A percentile compares a stretch with the other conserved stretches of the same genome.
phyloP scores from a whole-genome alignment of 1,140 invertebrate species.

The Calosoma granatense region DNA sequence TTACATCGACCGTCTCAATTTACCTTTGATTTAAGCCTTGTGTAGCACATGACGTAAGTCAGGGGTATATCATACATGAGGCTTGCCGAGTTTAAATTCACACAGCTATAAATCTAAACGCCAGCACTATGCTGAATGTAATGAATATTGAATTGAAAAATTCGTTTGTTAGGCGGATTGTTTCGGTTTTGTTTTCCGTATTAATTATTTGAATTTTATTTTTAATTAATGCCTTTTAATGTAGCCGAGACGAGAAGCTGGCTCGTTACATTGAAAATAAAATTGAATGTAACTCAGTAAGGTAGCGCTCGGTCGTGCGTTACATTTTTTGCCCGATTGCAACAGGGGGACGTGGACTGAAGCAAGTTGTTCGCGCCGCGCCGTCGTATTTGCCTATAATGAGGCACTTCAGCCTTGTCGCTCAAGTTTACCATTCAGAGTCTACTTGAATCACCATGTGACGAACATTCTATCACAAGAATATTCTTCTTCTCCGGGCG shows the following conservation, averaged over 20 bases:
- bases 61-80: too few relatives aligned
- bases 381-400: conserved; percentile 1
- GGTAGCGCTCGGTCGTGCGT: neutral
- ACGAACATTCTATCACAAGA: neutral
- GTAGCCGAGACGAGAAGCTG: neutral
- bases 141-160: too few relatives aligned
- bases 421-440: conserved; percentile 1
- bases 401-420: neutral
- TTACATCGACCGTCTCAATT: too few relatives aligned
- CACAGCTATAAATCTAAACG: too few relatives aligned
- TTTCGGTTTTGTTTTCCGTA: too few relatives aligned
- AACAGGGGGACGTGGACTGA: neutral
- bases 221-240: neutral
- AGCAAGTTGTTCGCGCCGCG: neutral
- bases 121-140: too few relatives aligned
- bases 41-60: too few relatives aligned
- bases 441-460: neutral
- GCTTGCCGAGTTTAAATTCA: too few relatives aligned
- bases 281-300: neutral
- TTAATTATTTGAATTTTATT: too few relatives aligned
- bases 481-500: neutral
- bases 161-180: too few relatives aligned
- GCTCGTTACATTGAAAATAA: neutral
- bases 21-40: too few relatives aligned
- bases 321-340: neutral